Evolutionary conservation across 2,888 invertebrate genomes (phyloP).

Genomic region (Stenurella melanura): DNA sequence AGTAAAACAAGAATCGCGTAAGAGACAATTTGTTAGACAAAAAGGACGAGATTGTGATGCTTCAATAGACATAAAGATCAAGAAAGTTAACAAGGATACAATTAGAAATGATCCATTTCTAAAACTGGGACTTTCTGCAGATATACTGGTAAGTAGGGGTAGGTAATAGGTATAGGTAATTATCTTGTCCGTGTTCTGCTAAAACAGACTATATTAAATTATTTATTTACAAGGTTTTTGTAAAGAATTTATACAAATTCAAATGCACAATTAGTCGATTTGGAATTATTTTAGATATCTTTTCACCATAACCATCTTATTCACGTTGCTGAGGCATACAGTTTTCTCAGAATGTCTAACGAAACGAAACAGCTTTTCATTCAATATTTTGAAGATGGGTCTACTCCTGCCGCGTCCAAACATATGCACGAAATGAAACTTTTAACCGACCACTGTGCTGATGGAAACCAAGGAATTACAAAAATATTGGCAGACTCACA

Average conservation of each 20-base stretch:
- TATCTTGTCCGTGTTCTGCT: too few species aligned
- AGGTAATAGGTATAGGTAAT: too few species aligned
- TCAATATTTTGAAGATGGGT: constrained; percentile 12
- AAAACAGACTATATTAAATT: too few species aligned
- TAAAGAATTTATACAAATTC: background rate
- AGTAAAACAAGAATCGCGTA: too few species aligned
- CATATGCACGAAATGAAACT: constrained; percentile 11
- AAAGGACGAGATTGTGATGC: too few species aligned
- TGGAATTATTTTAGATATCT: background rate
- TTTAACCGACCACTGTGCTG: background rate
- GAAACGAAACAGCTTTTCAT: constrained; percentile 19
- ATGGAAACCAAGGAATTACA: background rate
- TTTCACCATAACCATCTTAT: constrained; percentile 8
- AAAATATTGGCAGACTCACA: constrained; percentile 13
- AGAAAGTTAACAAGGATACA: too few species aligned
- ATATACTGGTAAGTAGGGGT: too few species aligned
- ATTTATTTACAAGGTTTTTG: too few species aligned
- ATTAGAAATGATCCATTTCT: too few species aligned
- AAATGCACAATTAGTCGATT: background rate
- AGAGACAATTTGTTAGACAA: too few species aligned
- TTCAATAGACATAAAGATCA: too few species aligned
- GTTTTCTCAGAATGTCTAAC: constrained; percentile 18
- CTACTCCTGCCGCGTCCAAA: constrained; percentile 4
- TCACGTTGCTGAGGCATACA: constrained; percentile 24
- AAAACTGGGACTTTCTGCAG: too few species aligned